These are phyloP conservation scores for Holothuria leucospilota DNA, from an alignment of 53 echinoderm and acorn worm genomes.

Conservation along the genomic window DNA sequence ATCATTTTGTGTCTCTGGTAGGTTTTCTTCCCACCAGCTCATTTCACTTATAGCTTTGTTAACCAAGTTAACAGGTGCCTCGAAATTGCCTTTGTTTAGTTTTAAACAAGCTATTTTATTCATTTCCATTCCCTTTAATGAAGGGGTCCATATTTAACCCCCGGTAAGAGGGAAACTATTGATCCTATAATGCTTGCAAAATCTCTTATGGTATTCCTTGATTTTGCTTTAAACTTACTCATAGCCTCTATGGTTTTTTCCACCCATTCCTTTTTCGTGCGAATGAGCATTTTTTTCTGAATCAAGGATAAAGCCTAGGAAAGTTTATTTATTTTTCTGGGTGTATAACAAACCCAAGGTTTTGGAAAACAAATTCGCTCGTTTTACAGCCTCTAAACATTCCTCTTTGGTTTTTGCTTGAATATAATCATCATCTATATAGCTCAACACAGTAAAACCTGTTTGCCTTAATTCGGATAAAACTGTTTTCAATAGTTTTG, in stretches of 20 bases:
- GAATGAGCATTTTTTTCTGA: background rate
- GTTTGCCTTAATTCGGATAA: background rate
- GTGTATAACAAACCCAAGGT: background rate
- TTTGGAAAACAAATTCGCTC: background rate
- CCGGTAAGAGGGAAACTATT: background rate
- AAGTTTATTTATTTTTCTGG: background rate
- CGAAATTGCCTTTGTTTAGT: constrained; percentile 14
- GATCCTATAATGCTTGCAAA: constrained; percentile 12
- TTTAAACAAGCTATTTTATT: too few relatives aligned
- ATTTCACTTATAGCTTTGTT: background rate
- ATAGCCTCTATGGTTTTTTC: background rate
- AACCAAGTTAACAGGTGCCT: too few relatives aligned
- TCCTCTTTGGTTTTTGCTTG: too few relatives aligned
- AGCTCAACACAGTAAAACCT: background rate
- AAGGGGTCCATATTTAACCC: too few relatives aligned
- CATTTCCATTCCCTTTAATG: constrained; percentile 8
- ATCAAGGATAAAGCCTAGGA: background rate
- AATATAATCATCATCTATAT: constrained; percentile 7
- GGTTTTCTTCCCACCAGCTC: constrained; percentile 33
- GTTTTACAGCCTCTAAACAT: background rate
- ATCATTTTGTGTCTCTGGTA: background rate
- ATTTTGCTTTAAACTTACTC: background rate
- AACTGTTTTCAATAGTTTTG: background rate
- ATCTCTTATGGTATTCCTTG: constrained; percentile 1
- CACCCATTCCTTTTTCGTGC: constrained; percentile 1